phyloP scores from a whole-genome alignment of 2,797 vertebrate species.

The Austrolebias charrua region DNA sequence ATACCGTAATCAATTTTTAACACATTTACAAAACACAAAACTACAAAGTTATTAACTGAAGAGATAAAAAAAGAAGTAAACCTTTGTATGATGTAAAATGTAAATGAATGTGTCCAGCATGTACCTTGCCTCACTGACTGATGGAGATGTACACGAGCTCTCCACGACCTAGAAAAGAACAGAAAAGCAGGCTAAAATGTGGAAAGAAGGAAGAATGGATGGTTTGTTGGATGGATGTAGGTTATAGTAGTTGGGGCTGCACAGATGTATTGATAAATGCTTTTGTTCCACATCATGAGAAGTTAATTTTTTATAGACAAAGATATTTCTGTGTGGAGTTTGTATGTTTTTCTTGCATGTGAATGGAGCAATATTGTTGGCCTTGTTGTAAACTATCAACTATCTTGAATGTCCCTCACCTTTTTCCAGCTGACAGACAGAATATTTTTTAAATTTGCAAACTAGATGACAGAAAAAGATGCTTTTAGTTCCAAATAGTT shows the following conservation, averaged over 20 bases:
- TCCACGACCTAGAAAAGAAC: no score
- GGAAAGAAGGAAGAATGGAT: no score
- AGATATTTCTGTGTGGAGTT: background rate
- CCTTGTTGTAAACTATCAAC: background rate
- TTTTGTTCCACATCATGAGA: background rate
- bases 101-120: no score
- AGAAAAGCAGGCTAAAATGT: no score
- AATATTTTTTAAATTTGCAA: background rate
- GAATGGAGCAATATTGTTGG: background rate
- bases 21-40: background rate
- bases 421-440: background rate
- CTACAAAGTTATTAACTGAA: no score
- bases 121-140: no score
- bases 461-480: background rate
- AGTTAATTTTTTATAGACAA: no score
- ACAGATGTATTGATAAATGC: background rate
- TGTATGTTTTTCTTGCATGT: background rate
- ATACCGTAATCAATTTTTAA: background rate
- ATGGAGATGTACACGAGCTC: no score
- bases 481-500: background rate
- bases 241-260: background rate
- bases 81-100: no score
- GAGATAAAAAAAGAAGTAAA: no score
- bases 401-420: background rate
- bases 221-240: background rate